Percentiles rank a stretch among this genome's conserved stretches.
These are phyloP conservation scores for Coelinius sp. DNA, from an alignment of 2,888 invertebrate species.

Conservation along the genomic window DNA sequence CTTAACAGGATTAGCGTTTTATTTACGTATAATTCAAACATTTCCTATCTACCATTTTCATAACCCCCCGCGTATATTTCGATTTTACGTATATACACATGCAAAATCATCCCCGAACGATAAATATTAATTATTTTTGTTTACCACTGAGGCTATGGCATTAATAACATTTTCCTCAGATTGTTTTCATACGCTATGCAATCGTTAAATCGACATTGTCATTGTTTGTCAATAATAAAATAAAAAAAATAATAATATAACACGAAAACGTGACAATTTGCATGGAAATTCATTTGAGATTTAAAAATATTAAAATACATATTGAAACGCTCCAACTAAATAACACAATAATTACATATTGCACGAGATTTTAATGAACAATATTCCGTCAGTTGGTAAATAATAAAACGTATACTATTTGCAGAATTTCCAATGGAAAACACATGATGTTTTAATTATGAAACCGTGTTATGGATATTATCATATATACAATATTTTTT, in stretches of 20 bases:
- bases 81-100: conserved; percentile 51
- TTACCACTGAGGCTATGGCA: conserved; percentile 67
- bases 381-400: conserved; percentile 64
- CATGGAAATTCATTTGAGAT: not conserved
- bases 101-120: conserved; percentile 67
- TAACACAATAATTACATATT: conserved; percentile 68
- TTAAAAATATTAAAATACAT: conserved; percentile 54
- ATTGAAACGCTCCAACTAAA: conserved; percentile 68
- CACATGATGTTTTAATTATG: conserved; percentile 32
- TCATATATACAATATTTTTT: not conserved
- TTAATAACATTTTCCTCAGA: conserved; percentile 68
- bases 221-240: not conserved
- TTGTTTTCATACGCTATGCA: conserved; percentile 30
- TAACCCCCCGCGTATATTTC: conserved; percentile 52
- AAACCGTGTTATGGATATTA: conserved; percentile 33
- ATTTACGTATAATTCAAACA: conserved; percentile 41
- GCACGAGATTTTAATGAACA: conserved; percentile 70
- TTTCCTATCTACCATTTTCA: conserved; percentile 26
- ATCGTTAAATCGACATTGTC: conserved; percentile 11
- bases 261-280: not conserved
- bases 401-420: conserved; percentile 69
- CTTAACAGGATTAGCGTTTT: conserved; percentile 44
- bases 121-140: conserved; percentile 71
- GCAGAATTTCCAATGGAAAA: conserved; percentile 49
- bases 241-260: not conserved